Conservation (phyloP, 2,113 vertebrate species). For the Orthonyx spaldingii region DNA sequence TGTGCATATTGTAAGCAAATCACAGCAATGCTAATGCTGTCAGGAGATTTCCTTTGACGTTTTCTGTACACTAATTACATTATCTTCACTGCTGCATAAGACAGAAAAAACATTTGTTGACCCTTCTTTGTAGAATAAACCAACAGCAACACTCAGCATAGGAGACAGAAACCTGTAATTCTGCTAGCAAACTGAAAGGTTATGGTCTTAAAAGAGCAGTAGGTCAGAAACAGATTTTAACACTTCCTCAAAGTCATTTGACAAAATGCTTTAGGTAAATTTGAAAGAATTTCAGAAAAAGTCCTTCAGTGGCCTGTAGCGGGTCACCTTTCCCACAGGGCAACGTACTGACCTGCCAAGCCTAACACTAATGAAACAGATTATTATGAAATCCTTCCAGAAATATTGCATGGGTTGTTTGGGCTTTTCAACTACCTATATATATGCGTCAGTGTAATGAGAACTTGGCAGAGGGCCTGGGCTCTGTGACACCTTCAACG, state of each 20-base stretch:
- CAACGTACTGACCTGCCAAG: not conserved
- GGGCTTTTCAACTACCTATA: not conserved
- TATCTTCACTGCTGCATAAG: not conserved
- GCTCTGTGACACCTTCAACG: not conserved
- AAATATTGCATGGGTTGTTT: not conserved
- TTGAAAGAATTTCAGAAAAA: not conserved
- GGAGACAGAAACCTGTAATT: not conserved
- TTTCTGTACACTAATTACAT: not conserved
- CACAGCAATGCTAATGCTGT: not conserved
- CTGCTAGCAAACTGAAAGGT: not conserved
- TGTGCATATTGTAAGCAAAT: not conserved
- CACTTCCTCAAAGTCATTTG: not conserved
- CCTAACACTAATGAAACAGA: not conserved
- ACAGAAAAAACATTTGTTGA: not conserved
- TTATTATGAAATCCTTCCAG: not conserved
- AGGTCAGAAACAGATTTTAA: not conserved
- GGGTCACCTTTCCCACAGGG: not conserved
- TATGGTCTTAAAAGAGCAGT: not conserved
- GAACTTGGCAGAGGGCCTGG: constrained; percentile 13
- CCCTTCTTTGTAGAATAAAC: not conserved
- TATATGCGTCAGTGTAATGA: not conserved
- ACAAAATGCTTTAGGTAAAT: not conserved
- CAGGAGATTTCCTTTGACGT: not conserved
- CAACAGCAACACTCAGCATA: not conserved
- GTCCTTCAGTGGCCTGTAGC: not conserved